Evolutionary conservation across 64 coral and sea anemone genomes (phyloP).

Genomic region (Montipora sp.): DNA sequence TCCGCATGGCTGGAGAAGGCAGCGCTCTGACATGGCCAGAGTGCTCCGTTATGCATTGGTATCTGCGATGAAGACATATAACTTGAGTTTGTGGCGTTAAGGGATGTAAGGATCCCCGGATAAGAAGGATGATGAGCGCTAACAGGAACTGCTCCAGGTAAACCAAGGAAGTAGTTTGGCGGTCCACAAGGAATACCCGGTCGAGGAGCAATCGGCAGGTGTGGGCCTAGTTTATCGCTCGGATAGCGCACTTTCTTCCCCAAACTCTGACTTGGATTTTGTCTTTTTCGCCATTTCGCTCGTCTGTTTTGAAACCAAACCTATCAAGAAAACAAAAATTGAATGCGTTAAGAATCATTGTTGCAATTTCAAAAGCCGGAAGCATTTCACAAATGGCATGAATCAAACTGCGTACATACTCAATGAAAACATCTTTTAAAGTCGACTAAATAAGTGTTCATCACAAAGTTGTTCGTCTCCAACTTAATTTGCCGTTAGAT

Average conservation of each 20-base stretch:
- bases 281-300: conserved; percentile 96
- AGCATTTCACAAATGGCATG: not conserved
- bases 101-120: conserved; percentile 77
- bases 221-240: conserved; percentile 79
- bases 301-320: conserved; percentile 99
- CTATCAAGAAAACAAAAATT: conserved; percentile 22
- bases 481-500: not conserved
- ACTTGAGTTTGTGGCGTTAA: conserved; percentile 80
- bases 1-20: conserved; percentile 57
- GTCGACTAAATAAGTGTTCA: not conserved
- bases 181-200: conserved; percentile 89
- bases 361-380: conserved; percentile 3
- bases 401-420: not conserved
- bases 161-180: conserved; percentile 92
- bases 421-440: not conserved
- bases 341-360: not conserved
- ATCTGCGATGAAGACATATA: conserved; percentile 95
- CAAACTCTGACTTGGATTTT: conserved; percentile 85
- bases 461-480: not conserved
- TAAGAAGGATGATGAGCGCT: conserved; percentile 80
- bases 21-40: conserved; percentile 93
- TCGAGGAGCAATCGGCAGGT: conserved; percentile 94
- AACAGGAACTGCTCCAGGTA: conserved; percentile 76
- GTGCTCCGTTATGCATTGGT: conserved; percentile 81
- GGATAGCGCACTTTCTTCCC: conserved; percentile 89